phyloP scores from a whole-genome alignment of 2,888 invertebrate species.

The Netelia melanura region DNA sequence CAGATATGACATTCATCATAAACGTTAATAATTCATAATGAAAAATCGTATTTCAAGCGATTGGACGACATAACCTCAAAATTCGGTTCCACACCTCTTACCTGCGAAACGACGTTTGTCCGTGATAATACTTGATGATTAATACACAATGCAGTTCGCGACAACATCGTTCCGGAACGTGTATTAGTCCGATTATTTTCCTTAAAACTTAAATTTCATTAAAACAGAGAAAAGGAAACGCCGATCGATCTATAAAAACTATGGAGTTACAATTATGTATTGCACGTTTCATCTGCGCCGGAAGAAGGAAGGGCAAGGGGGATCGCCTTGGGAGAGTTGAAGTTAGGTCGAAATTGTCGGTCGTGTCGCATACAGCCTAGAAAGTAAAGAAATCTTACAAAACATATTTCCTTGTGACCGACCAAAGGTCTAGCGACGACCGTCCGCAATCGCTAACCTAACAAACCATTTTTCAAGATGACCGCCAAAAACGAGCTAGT shows the following conservation, averaged over 20 bases:
- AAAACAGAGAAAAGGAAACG: neutral
- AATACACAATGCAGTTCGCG: constrained; percentile 70
- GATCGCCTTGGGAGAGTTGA: neutral
- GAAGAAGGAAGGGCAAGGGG: neutral
- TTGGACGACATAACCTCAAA: constrained; percentile 72
- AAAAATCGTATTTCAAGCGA: constrained; percentile 5
- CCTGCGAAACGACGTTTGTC: constrained; percentile 71
- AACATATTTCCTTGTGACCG: too few species aligned
- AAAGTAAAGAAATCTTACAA: too few species aligned
- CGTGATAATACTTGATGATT: constrained; percentile 69
- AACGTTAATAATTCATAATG: neutral
- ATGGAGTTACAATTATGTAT: neutral
- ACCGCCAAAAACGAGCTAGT: too few species aligned
- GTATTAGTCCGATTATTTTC: neutral
- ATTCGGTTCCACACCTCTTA: constrained; percentile 59
- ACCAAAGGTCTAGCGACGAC: too few species aligned
- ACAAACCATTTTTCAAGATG: too few species aligned
- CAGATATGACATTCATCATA: constrained; percentile 8
- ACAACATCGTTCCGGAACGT: constrained; percentile 73
- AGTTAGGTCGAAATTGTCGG: too few species aligned
- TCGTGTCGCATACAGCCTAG: too few species aligned
- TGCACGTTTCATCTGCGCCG: neutral
- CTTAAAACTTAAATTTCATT: constrained; percentile 13
- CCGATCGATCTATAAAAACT: neutral
- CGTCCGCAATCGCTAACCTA: too few species aligned